Conservation (phyloP, 2,888 invertebrate genomes). For the Calameuta idolon region DNA sequence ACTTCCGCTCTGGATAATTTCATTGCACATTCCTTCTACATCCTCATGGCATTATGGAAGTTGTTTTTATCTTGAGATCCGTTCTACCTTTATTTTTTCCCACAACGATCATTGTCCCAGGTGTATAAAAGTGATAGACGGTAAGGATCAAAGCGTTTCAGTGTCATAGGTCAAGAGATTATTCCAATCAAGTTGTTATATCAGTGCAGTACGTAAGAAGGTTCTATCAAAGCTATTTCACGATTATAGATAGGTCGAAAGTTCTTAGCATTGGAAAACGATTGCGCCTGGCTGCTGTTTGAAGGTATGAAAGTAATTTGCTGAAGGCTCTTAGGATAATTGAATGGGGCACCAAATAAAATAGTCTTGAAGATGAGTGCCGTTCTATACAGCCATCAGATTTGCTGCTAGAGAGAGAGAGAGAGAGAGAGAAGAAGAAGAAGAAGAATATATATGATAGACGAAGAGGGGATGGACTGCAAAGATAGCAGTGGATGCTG, state of each 20-base stretch:
- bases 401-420: constrained; percentile 13
- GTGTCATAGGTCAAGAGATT: background rate
- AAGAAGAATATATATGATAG: background rate
- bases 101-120: background rate
- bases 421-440: constrained; percentile 18
- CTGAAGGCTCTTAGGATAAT: constrained; percentile 28
- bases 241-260: background rate
- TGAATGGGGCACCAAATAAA: constrained; percentile 30
- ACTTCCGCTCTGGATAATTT: background rate
- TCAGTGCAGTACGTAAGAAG: background rate
- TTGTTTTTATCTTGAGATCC: background rate
- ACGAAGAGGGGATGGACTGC: background rate
- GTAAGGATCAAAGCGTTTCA: background rate
- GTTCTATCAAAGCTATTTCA: background rate
- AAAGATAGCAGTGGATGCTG: background rate
- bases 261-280: background rate
- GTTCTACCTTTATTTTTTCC: background rate
- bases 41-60: background rate
- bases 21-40: background rate
- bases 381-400: constrained; percentile 30
- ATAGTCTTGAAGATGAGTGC: constrained; percentile 27
- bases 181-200: background rate
- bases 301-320: background rate
- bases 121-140: background rate
- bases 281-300: background rate